Evolutionary conservation across 2,888 invertebrate species (phyloP).

Genomic region (Sarcophaga caerulescens): DNA sequence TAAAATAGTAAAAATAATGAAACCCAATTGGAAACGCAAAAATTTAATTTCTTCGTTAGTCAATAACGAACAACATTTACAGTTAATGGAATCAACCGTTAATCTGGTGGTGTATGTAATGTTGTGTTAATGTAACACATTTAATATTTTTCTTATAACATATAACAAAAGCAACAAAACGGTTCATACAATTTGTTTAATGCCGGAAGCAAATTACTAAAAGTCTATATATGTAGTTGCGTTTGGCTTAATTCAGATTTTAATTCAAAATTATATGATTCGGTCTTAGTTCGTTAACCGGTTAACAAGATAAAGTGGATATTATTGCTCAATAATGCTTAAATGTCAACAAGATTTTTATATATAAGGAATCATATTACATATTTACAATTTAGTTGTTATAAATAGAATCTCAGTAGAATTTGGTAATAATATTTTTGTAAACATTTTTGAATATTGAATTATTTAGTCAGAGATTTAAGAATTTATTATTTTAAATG

Average conservation of each 20-base stretch:
- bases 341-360: too few species aligned
- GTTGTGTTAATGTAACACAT: background rate
- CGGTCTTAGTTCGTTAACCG: background rate
- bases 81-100: too few species aligned
- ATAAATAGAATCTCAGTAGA: too few species aligned
- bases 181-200: slow-evolving; percentile 22
- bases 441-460: too few species aligned
- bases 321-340: too few species aligned
- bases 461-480: too few species aligned
- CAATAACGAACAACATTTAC: too few species aligned
- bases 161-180: slow-evolving; percentile 17
- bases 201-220: slow-evolving; percentile 41
- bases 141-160: slow-evolving; percentile 1
- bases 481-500: too few species aligned
- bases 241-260: background rate
- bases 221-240: background rate
- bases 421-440: too few species aligned
- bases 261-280: background rate
- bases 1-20: background rate
- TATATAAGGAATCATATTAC: too few species aligned
- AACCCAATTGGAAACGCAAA: background rate
- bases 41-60: background rate
- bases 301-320: too few species aligned
- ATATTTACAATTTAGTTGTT: too few species aligned
- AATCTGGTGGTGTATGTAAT: background rate